Evolutionary conservation across 2,113 vertebrate species (phyloP), one percentile per base, ranked within the genome.

Genomic region (Theristicus caerulescens): DNA sequence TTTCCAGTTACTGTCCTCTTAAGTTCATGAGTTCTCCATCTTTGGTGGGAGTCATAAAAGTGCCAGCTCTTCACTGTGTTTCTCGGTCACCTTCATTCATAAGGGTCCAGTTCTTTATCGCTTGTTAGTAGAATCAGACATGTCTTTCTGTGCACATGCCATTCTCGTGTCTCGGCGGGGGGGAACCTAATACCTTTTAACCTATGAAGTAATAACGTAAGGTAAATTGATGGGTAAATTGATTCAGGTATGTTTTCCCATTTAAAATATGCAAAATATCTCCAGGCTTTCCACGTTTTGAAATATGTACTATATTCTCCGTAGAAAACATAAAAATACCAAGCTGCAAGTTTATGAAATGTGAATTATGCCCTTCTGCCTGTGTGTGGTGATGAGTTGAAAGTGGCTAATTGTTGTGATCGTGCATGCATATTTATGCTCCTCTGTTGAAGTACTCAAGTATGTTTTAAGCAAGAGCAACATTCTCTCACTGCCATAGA

Each of bases 381-480:
- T 62, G 47, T 65, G 16, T 42, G 15, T 74, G 67, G 62, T 40
- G 42, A 49, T 71, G 65, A 87, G 31, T 13, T 90, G 88, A 25
- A 78, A 76, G 22, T 82, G 74, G 46, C 61, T 84, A 42, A 81
- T 71, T 31, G 16, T 52, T 91, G 55, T 65, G 71, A 66, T 76
- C 0, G 0, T 46, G 25, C 3, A 7, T n/a, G 51, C 14, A 3
- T 29, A 20, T 71, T 79, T 85, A 7, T 36, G 59, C 55, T 70
- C 20, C n/a, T 40, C 26, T 40, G 13, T 66, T 47, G 46, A 83
- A 93, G 52, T 29, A 29, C 62, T 88, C 27, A 18, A 25, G 29
- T 59, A 11, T 76, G 58, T 85, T 93, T 93, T 58, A 67, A 94
- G 34, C 21, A 52, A 69, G 24, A 92, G 7, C 47, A 81, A 32